phyloP scores from a whole-genome alignment of 2,113 vertebrate species.

The Atractosteus spatula region DNA sequence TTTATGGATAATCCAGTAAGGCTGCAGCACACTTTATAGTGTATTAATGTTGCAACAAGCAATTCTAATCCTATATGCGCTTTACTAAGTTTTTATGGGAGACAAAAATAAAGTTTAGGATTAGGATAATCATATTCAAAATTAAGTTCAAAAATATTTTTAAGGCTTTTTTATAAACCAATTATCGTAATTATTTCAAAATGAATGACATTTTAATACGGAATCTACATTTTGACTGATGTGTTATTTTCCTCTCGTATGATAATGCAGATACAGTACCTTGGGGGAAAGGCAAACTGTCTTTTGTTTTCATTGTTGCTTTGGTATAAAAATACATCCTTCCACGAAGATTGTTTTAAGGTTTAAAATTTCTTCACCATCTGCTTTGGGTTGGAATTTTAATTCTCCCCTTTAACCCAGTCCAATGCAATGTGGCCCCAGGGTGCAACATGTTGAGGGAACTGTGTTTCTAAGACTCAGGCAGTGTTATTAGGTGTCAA shows the following conservation, averaged over 20 bases:
- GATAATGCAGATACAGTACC: too few species aligned
- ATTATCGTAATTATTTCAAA: too few species aligned
- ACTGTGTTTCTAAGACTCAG: neutral
- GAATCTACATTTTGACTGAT: too few species aligned
- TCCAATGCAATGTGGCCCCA: neutral
- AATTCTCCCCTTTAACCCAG: neutral
- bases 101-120: too few species aligned
- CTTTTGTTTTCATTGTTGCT: neutral
- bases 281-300: neutral
- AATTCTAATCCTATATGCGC: neutral
- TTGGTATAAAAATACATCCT: neutral
- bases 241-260: too few species aligned
- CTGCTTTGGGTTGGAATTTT: constrained; percentile 4
- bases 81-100: neutral
- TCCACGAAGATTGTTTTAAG: neutral
- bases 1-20: constrained; percentile 9
- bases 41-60: neutral
- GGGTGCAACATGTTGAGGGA: neutral
- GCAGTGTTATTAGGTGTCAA: neutral
- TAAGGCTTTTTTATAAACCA: too few species aligned
- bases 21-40: neutral
- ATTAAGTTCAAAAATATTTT: too few species aligned
- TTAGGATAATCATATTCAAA: too few species aligned
- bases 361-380: neutral
- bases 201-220: too few species aligned